phyloP scores from a whole-genome alignment of 2,113 vertebrate genomes.

The Boulengeromyrus knoepffleri region DNA sequence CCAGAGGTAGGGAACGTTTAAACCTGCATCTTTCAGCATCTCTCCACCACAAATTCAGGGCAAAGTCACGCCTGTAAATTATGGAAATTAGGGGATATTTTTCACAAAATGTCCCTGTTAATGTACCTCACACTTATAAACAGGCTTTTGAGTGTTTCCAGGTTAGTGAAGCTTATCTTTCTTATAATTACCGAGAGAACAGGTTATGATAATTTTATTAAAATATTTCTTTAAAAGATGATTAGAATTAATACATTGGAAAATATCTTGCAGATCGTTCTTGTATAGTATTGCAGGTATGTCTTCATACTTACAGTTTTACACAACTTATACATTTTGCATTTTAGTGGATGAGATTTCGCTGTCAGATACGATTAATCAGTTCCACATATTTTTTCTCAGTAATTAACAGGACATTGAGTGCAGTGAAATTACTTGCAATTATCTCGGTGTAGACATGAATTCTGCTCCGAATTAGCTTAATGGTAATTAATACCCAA shows the following conservation, averaged over 20 bases:
- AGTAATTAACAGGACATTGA: background rate
- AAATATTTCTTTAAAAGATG: background rate
- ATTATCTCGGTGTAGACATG: background rate
- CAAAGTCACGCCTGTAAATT: background rate
- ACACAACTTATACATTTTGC: background rate
- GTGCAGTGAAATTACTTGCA: conserved; percentile 1
- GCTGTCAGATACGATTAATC: background rate
- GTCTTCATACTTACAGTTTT: background rate
- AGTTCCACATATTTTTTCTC: background rate
- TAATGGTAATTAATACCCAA: background rate
- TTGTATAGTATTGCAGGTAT: background rate
- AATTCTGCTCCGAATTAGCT: conserved; percentile 11
- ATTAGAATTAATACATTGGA: background rate
- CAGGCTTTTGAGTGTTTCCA: background rate
- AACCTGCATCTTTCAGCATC: background rate
- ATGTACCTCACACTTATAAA: background rate
- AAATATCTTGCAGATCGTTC: background rate
- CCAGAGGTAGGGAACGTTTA: conserved; percentile 71
- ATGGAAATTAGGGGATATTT: background rate
- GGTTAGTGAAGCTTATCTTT: background rate
- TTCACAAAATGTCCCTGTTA: background rate
- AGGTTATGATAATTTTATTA: background rate
- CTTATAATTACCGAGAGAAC: background rate
- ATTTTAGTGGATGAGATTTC: background rate
- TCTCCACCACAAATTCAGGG: too few species aligned